These are phyloP conservation scores for Drosophila emarginata DNA, from an alignment of 2,888 invertebrate species.

Conservation along the genomic window DNA sequence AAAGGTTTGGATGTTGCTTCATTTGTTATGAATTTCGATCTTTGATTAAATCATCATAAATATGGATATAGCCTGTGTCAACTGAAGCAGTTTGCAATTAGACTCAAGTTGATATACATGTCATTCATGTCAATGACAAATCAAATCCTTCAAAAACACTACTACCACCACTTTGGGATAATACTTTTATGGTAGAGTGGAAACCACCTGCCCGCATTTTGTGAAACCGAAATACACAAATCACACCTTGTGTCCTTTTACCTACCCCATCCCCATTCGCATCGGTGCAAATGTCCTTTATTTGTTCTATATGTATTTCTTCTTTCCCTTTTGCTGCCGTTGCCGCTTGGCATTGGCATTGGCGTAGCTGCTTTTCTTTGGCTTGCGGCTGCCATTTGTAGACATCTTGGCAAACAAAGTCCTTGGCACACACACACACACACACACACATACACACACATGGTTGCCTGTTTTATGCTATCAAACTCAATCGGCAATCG, in stretches of 20 bases:
- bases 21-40: too few relatives aligned
- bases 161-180: background rate
- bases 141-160: background rate
- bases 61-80: background rate
- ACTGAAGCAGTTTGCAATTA: conserved; percentile 33
- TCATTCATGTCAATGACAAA: conserved; percentile 29
- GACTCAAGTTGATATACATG: conserved; percentile 33
- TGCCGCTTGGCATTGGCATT: too few relatives aligned
- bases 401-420: conserved; percentile 69
- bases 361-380: conserved; percentile 13
- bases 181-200: background rate
- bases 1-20: too few relatives aligned
- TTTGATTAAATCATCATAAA: background rate
- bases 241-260: conserved; percentile 68
- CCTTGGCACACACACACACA: conserved; percentile 32
- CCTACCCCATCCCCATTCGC: background rate
- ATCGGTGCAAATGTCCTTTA: background rate
- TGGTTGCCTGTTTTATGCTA: conserved; percentile 33
- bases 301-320: conserved; percentile 5
- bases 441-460: conserved; percentile 21
- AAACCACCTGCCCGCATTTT: conserved; percentile 65
- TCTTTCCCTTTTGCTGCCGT: conserved; percentile 1
- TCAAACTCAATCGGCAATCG: conserved; percentile 57
- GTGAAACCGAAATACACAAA: conserved; percentile 50
- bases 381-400: conserved; percentile 37